Conservation (phyloP, 2,797 vertebrate species). For the Micromesistius poutassou region DNA sequence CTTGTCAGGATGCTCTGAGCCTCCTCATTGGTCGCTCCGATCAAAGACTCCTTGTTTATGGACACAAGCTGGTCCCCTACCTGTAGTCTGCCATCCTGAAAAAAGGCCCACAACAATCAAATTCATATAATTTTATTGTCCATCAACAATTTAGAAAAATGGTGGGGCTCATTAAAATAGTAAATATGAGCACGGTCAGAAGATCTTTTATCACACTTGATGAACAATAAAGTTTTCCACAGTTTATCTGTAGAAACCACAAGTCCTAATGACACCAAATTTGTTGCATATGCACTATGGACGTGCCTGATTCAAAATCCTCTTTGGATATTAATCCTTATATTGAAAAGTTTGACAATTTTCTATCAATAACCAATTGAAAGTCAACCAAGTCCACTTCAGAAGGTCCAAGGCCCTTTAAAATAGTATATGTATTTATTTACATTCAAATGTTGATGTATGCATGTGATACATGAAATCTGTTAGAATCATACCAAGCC, state of each 20-base stretch:
- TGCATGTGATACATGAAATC: background rate
- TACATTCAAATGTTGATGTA: background rate
- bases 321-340: no score
- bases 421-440: background rate
- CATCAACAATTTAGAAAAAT: background rate
- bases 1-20: slow-evolving; percentile 81
- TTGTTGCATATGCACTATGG: no score
- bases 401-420: no score
- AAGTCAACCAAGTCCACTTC: no score
- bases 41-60: slow-evolving; percentile 90
- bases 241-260: background rate
- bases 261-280: no score
- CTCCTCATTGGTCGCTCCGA: slow-evolving; percentile 89
- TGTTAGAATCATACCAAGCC: background rate
- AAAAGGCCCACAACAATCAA: background rate
- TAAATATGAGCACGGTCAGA: no score
- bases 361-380: no score
- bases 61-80: slow-evolving; percentile 91
- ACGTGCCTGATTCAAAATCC: no score
- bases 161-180: background rate
- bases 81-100: slow-evolving; percentile 87
- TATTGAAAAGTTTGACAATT: no score
- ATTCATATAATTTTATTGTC: background rate
- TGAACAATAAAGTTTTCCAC: background rate
- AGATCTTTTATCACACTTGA: no score